phyloP scores from a whole-genome alignment of 2,888 invertebrate genomes.

The Ethmia dodecea region DNA sequence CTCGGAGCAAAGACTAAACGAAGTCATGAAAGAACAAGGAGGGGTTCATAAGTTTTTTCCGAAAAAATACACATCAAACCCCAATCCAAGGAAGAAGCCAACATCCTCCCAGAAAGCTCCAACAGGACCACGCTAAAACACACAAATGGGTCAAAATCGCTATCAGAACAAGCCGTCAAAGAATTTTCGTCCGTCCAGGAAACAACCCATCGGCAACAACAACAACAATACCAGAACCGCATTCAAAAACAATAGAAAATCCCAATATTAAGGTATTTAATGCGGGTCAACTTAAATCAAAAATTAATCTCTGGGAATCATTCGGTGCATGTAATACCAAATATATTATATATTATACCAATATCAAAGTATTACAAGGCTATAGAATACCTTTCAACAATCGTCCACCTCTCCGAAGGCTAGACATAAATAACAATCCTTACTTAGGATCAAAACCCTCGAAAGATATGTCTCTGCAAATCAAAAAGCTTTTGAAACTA shows the following conservation, averaged over 20 bases:
- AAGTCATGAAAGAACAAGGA: neutral
- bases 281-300: neutral
- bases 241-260: neutral
- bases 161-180: neutral
- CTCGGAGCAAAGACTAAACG: conserved; percentile 3
- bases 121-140: neutral
- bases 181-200: neutral
- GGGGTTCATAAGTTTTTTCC: neutral
- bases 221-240: neutral
- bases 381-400: conserved; percentile 11
- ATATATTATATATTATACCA: too few species aligned
- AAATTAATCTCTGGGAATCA: neutral
- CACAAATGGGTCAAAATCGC: neutral
- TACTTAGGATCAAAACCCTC: too few species aligned
- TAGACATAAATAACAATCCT: too few species aligned
- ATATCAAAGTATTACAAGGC: neutral
- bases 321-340: neutral
- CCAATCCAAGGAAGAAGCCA: neutral
- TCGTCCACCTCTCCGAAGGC: conserved; percentile 6
- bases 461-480: too few species aligned
- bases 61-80: neutral
- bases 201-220: neutral
- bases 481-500: too few species aligned
- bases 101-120: neutral
- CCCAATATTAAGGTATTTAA: neutral